phyloP scores from a whole-genome alignment of 2,888 invertebrate genomes.

The Caenorhabditis imperialis region DNA sequence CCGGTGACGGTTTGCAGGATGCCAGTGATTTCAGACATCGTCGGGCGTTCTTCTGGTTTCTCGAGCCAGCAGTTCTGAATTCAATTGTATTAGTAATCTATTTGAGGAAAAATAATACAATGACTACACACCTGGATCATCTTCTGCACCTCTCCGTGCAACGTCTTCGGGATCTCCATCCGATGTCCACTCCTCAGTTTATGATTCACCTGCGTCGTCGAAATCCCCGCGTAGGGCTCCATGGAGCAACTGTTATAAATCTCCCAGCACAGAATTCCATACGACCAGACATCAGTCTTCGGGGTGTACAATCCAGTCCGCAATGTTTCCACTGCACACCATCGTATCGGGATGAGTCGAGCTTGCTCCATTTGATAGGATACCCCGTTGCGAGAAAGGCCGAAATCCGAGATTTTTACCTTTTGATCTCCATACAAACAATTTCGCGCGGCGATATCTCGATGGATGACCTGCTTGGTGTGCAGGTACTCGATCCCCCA shows the following conservation, averaged over 20 bases:
- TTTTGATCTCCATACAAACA: constrained; percentile 50
- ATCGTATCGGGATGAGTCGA: constrained; percentile 44
- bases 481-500: constrained; percentile 64
- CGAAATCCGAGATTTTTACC: constrained; percentile 55
- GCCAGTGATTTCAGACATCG: too few species aligned
- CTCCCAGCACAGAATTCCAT: constrained; percentile 17
- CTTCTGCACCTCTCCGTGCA: not conserved
- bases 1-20: too few species aligned
- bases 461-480: constrained; percentile 44
- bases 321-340: constrained; percentile 53
- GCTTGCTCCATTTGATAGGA: constrained; percentile 57
- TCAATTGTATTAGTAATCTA: too few species aligned
- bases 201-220: constrained; percentile 53
- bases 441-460: constrained; percentile 57
- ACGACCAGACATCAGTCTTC: constrained; percentile 58
- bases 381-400: constrained; percentile 24
- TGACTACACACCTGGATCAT: constrained; percentile 8
- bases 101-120: too few species aligned
- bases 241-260: not conserved
- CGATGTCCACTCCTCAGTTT: constrained; percentile 53
- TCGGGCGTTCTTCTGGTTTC: too few species aligned
- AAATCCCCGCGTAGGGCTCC: constrained; percentile 24
- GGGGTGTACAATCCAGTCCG: constrained; percentile 19
- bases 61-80: too few species aligned
- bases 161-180: constrained; percentile 25